Evolutionary conservation across 2,888 invertebrate genomes (phyloP).

Genomic region (Drosophila dives): DNA sequence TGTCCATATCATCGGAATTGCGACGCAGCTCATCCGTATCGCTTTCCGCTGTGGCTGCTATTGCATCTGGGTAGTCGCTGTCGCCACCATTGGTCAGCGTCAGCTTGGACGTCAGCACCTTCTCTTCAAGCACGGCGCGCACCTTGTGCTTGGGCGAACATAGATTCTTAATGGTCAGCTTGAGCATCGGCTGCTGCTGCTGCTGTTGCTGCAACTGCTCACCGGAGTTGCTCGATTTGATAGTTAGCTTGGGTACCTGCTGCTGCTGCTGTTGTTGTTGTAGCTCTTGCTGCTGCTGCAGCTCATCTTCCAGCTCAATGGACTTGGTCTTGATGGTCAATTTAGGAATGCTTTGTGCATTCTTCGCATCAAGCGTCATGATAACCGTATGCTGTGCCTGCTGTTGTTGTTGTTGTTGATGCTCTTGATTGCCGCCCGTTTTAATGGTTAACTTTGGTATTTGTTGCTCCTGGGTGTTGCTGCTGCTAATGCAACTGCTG

Average conservation of each 20-base stretch:
- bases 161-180: slow-evolving; percentile 84
- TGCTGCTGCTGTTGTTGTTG: slow-evolving; percentile 29
- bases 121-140: slow-evolving; percentile 85
- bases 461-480: slow-evolving; percentile 58
- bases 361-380: slow-evolving; percentile 81
- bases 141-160: slow-evolving; percentile 85
- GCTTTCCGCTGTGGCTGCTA: slow-evolving; percentile 9
- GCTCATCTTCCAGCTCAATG: slow-evolving; percentile 72
- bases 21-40: slow-evolving; percentile 69
- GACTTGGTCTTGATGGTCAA: slow-evolving; percentile 84
- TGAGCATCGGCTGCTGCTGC: slow-evolving; percentile 79
- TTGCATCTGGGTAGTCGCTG: slow-evolving; percentile 4
- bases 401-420: slow-evolving; percentile 6
- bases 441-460: slow-evolving; percentile 86
- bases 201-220: slow-evolving; percentile 50
- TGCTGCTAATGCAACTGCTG: slow-evolving; percentile 69
- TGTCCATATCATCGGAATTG: slow-evolving; percentile 84
- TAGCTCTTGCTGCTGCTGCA: slow-evolving; percentile 16
- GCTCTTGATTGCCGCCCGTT: slow-evolving; percentile 64
- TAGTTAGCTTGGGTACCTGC: slow-evolving; percentile 79
- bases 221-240: slow-evolving; percentile 63
- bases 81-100: slow-evolving; percentile 69
- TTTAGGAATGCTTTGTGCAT: slow-evolving; percentile 83
- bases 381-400: slow-evolving; percentile 85
- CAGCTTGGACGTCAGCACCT: slow-evolving; percentile 55